Evolutionary conservation across 2,888 invertebrate genomes (phyloP).

Genomic region (Chloroclysta siterata): DNA sequence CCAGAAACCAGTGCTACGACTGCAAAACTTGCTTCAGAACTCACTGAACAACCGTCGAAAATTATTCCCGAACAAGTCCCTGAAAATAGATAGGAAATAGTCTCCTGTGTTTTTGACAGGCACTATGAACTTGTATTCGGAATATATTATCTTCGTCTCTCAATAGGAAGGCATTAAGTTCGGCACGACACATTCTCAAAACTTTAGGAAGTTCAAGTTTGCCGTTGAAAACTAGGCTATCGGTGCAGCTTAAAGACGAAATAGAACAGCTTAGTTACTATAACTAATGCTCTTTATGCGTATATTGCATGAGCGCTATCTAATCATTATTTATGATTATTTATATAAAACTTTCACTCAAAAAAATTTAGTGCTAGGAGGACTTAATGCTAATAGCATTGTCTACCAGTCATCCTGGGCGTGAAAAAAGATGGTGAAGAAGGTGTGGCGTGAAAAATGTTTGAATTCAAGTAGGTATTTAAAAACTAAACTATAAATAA

Average conservation of each 20-base stretch:
- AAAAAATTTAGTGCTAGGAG: no score
- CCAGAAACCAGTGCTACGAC: not conserved
- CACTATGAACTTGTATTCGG: constrained; percentile 42
- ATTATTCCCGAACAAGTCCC: constrained; percentile 13
- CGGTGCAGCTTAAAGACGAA: constrained; percentile 35
- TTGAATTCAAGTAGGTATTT: no score
- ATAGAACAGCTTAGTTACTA: constrained; percentile 3
- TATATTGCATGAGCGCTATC: not conserved
- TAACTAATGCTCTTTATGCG: not conserved
- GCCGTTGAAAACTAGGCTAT: constrained; percentile 69
- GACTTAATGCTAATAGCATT: no score
- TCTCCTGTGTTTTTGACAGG: constrained; percentile 40
- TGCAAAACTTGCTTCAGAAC: constrained; percentile 8
- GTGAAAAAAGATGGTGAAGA: no score
- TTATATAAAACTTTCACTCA: no score
- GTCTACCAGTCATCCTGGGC: no score
- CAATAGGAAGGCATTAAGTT: constrained; percentile 61
- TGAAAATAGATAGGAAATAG: constrained; percentile 36
- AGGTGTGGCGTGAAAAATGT: no score
- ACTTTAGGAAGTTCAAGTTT: constrained; percentile 60
- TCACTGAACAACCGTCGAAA: constrained; percentile 22
- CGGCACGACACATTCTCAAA: constrained; percentile 65
- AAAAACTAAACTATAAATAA: no score
- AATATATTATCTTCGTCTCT: constrained; percentile 60
- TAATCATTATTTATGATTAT: no score